phyloP scores from a whole-genome alignment of 2,888 invertebrate species.

The Idaea aversata region DNA sequence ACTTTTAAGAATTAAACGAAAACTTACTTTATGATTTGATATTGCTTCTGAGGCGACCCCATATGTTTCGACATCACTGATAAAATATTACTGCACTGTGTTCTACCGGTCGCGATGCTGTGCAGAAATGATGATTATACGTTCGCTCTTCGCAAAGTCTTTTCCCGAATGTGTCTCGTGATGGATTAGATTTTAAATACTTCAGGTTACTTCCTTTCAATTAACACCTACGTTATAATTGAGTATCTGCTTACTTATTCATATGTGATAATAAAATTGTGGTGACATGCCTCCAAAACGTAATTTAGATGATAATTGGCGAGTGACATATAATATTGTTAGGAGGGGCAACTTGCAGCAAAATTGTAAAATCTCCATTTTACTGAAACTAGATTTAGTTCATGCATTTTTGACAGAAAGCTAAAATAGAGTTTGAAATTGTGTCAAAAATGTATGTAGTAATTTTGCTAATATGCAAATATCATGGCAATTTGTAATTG shows the following conservation, averaged over 20 bases:
- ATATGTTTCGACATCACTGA: slow-evolving; percentile 34
- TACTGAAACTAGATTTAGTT: too few species aligned
- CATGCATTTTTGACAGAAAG: too few species aligned
- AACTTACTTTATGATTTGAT: slow-evolving; percentile 53
- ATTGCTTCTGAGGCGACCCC: slow-evolving; percentile 40
- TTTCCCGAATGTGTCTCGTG: slow-evolving; percentile 23
- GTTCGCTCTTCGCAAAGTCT: slow-evolving; percentile 18
- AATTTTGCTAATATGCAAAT: too few species aligned
- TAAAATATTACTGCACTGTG: not conserved
- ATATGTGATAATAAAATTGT: not conserved
- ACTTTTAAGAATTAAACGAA: not conserved
- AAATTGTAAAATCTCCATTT: too few species aligned
- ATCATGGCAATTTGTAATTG: too few species aligned
- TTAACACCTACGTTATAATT: slow-evolving; percentile 40
- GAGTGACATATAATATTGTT: not conserved
- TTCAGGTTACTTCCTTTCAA: slow-evolving; percentile 25
- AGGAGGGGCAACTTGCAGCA: too few species aligned
- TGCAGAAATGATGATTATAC: not conserved
- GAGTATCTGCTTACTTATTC: slow-evolving; percentile 3
- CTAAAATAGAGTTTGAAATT: too few species aligned
- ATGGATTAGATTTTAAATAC: slow-evolving; percentile 73
- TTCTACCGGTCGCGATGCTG: not conserved
- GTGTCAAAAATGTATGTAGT: too few species aligned
- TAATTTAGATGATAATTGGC: slow-evolving; percentile 5
- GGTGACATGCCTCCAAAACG: slow-evolving; percentile 30